Base-by-base conservation (phyloP, 1,140 invertebrate genomes). In the Polypedilum pembai region DNA sequence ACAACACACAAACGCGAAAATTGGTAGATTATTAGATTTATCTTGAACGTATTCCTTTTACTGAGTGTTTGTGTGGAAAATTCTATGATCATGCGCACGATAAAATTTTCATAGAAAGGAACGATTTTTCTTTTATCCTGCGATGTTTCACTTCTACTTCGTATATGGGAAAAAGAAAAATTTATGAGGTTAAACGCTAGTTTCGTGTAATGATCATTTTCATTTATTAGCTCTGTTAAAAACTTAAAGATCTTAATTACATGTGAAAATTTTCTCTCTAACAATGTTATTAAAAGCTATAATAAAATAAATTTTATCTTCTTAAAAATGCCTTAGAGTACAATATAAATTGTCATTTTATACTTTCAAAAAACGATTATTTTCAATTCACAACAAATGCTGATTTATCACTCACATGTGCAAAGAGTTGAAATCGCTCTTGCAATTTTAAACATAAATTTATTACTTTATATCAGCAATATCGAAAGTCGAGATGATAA, bases 21-120 rank as follows among this genome's bases (percentile, higher is more conserved):
- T 21, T 69, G 65, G 65, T 69, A 69, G 65, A 69, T 69, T 69
- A 69, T 69, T 69, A 69, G 65, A 69, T 69, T 69, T 69, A 21
- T 69, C 20, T 69, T 18, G 17, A 69, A 21, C 20, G 65, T 69
- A 21, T 69, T 69, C 45, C 45, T 56, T 56, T 56, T n/a, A n/a
- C 45, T n/a, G 45, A n/a, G 45, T 56, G 45, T 56, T 12, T n/a
- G 45, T 56, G n/a, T n/a, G 45, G 45, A 56, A 56, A 12, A 12
- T 56, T 56, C 45, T 56, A 56, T 56, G 45, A 12, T 15, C 45
- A 56, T 56, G 45, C 45, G 45, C 45, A 56, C 8, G 8, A 12
- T n/a, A 56, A 4, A n/a, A 4, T 12, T n/a, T 56, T 12, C n/a
- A n/a, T 56, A 15, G 45, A 56, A 56, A 56, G 24, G 24, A 33